Conservation (phyloP, 1,140 invertebrate species). For the Cyrtorhinus lividipennis region DNA sequence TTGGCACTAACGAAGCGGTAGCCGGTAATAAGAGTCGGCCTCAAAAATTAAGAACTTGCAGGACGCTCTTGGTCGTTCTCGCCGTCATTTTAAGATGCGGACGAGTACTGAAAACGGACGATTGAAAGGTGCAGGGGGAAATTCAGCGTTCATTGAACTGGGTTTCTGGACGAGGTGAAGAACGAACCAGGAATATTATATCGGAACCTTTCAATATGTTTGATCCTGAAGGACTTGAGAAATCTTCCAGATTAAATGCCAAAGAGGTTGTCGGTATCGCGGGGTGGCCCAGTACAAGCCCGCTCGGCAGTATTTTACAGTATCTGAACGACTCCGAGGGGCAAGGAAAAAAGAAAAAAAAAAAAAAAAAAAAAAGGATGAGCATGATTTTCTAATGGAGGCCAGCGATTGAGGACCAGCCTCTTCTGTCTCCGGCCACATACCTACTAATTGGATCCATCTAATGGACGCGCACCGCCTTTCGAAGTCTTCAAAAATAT, state of each 20-base stretch:
- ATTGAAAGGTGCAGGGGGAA: neutral
- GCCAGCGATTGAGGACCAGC: neutral
- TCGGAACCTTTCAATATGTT: neutral
- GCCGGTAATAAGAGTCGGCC: no score
- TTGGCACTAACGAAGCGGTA: no score
- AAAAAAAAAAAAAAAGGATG: neutral
- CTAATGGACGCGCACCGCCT: neutral
- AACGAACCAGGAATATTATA: neutral
- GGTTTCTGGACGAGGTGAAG: no score
- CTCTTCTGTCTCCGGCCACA: neutral
- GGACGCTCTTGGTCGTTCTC: no score
- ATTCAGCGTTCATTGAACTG: neutral
- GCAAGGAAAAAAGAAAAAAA: no score
- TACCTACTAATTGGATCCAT: conserved; percentile 6
- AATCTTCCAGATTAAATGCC: neutral
- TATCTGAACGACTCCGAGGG: neutral
- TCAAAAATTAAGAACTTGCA: no score
- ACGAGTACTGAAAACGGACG: no score
- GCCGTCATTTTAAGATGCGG: no score
- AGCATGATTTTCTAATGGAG: conserved; percentile 8
- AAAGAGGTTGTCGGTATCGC: neutral
- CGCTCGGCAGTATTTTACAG: conserved; percentile 5
- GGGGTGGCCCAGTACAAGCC: conserved; percentile 2
- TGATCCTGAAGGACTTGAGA: neutral
- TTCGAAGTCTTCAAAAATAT: conserved; percentile 2